Conservation (phyloP, 2,797 vertebrate species). For the Acipenser ruthenus region DNA sequence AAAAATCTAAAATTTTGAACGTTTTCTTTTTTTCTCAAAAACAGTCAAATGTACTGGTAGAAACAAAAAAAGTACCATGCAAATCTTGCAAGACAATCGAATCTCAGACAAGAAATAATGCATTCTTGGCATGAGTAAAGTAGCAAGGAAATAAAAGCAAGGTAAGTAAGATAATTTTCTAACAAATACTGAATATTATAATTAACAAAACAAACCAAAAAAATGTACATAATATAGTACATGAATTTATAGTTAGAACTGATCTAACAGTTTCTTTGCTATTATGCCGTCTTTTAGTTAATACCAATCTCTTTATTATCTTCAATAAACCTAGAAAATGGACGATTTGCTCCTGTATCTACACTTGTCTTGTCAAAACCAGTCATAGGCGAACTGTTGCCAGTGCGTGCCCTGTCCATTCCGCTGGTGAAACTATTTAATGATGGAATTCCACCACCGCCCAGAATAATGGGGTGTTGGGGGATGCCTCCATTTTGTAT, state of each 20-base stretch:
- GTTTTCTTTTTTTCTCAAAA: slow-evolving; percentile 43
- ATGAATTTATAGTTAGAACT: slow-evolving; percentile 52
- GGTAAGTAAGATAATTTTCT: slow-evolving; percentile 53
- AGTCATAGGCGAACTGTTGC: slow-evolving; percentile 78
- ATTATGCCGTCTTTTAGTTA: slow-evolving; percentile 70
- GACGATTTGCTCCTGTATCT: slow-evolving; percentile 72
- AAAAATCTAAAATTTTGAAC: slow-evolving; percentile 21
- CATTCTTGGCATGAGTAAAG: slow-evolving; percentile 68
- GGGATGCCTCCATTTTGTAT: slow-evolving; percentile 88
- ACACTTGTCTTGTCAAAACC: slow-evolving; percentile 80
- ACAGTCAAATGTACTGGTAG: slow-evolving; percentile 74
- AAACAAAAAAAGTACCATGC: slow-evolving; percentile 76
- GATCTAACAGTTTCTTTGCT: slow-evolving; percentile 58
- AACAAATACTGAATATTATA: slow-evolving; percentile 73
- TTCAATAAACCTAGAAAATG: slow-evolving; percentile 94
- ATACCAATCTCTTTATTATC: slow-evolving; percentile 98
- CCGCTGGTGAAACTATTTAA: slow-evolving; percentile 71
- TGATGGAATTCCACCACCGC: slow-evolving; percentile 76
- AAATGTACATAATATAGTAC: slow-evolving; percentile 71
- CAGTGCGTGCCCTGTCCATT: slow-evolving; percentile 81
- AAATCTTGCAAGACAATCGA: slow-evolving; percentile 80
- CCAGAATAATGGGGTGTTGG: slow-evolving; percentile 81
- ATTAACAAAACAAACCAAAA: slow-evolving; percentile 64
- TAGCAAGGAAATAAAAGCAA: slow-evolving; percentile 61
- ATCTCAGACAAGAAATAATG: slow-evolving; percentile 75